Base-by-base conservation (phyloP, 2,888 invertebrate genomes). In the Platypus cylindrus region DNA sequence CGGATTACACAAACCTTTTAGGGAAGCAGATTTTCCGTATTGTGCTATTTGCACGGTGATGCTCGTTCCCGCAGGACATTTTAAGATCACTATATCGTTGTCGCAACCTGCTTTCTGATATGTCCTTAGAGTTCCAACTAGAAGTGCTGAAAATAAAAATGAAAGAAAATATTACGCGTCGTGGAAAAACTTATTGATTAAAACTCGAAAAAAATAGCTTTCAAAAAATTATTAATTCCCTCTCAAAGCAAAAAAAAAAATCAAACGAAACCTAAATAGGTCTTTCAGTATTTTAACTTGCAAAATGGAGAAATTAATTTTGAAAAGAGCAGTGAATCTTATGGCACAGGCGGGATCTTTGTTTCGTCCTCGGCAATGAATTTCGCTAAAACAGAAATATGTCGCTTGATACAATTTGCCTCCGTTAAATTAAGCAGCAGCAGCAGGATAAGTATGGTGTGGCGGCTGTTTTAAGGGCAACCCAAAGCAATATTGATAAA, bases 21-120 rank as follows among this genome's bases (percentile, higher is more conserved):
- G 45, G 13, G 57, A 50, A 20, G 58, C 51, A 1, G 75, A 72
- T 17, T 81, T 76, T 9, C 89, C 90, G 54, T 89, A 91, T 56
- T 85, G 85, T n/a, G 90, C 90, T 50, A 86, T 69, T 57, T 87
- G 83, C 48, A 93, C 83, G 51, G 82, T 80, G 57, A 95, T 90
- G 51, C 86, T 84, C 22, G 94, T 94, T 33, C 87, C 87, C 29
- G 79, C 68, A 17, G 94, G 93, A 63, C 95, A 95, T 55, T 79
- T 78, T 43, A 94, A 71, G 30, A 78, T 76, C 58, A 94, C 78
- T 59, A 76, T 72, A 55, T 93, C 85, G 43, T 86, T 85, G 65
- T 93, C 90, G 64, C 95, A 95, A 32, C 87, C 87, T 30, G 86
- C 86, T 45, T 82, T 77, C 58, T 91, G 86, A 63, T 89, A 89